Evolutionary conservation across 2,113 vertebrate species (phyloP), one percentile per base, ranked within the genome.

Genomic region (Sceloporus tristichus): DNA sequence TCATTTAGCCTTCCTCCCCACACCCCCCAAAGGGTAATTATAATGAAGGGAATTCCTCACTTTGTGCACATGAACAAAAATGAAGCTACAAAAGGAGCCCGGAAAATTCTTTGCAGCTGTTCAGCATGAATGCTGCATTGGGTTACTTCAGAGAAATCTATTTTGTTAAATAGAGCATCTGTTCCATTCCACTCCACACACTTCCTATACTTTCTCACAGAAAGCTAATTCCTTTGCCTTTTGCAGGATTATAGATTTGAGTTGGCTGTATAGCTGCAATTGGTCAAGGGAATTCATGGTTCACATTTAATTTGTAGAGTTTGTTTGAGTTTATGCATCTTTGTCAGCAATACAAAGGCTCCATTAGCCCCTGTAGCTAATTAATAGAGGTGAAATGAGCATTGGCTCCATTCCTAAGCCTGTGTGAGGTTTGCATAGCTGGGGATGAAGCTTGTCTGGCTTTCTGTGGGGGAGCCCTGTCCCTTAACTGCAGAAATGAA

Each of bases 1-100:
- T 38, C 54, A 82, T 42, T 53, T 7, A 81, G 56, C 84, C 1
- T 59, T 87, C 65, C 79, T 82, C 89, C 38, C 81, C 81, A 13
- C 11, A 16, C 59, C 59, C 94, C 27, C 62, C 82, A 82, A 86
- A 90, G 4, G 38, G 70, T 77, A 85, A 87, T 82, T 74, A 66
- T 79, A 92, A 92, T 84, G 77, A 87, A 92, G 88, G 92, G 34
- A 94, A 89, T 90, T 92, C 18, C 85, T 91, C 29, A 76, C 5
- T 75, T 93, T n/a, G 66, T 56, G 92, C 83, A 19, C 54, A 29
- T 9, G 4, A 5, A 54, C 54, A 23, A n/a, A 38, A 62, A 48
- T 14, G 42, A 56, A 29, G 23, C 8, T 27, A 18, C 25, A 53
- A 83, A 92, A 94, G 9, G 11, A 68, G 68, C 25, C 1, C 5